Base-by-base conservation (phyloP, 1,140 invertebrate genomes). In the Geopemphigus sp. region DNA sequence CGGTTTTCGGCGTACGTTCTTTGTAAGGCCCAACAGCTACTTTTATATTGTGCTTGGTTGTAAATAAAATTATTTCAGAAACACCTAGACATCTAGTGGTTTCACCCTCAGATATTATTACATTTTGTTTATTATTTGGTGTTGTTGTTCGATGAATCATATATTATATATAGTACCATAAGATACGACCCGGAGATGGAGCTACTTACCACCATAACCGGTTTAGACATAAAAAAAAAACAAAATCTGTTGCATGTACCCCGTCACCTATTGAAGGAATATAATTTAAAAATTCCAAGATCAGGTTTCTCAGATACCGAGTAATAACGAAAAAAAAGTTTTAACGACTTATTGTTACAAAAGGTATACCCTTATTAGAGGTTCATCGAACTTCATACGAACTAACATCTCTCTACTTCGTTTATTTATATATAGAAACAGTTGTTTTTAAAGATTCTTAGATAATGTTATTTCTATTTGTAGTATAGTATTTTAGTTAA, bases 201-300 rank as follows among this genome's bases (percentile, higher is more conserved):
- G n/a, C n/a, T 50, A 17, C 22, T 12, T 47, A 12, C 22, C 24
- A 6, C 14, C 22, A 68, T 68, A 78, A 78, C 74, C 74, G 74
- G 74, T 78, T 78, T 78, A 29, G 57, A 22, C 26, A 63, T 50
- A 78, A 74, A 56, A 45, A 57, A 74, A 56, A 59, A 57, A 74
- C 10, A 57, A 57, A 74, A 74, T 74, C 53, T 45, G 32, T 39
- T 39, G 32, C 8, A 4, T 39, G 74, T 59, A 54, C 57, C 54
- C 74, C 32, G 57, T 63, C 57, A 50, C 56, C 19, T 26, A 47
- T 47, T 45, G 57, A 78, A 39, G 15, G 39, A 50, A 50, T 63
- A 50, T 78, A 78, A 78, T 78, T 78, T 78, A 78, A 78, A 78
- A 78, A 78, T 78, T 78, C 74, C 74, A 63, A 78, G 74, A 78